Base-by-base conservation (phyloP, 2,888 invertebrate species). In the Clivina fossor region DNA sequence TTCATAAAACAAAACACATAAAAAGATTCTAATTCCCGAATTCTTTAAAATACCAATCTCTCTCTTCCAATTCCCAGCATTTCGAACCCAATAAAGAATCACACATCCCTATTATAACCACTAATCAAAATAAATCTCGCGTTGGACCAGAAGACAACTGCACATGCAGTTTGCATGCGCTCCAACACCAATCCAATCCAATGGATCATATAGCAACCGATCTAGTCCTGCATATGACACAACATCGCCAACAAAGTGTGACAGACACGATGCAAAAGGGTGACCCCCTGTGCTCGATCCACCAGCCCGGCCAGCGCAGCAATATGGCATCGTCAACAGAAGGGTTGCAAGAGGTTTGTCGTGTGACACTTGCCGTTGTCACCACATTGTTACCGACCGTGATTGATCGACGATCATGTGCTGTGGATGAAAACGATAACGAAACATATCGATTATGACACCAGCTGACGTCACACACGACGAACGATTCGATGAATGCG, bases 341-440 rank as follows among this genome's bases (percentile, higher is more conserved):
- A 2, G 11, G 2, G 28, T 4, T 26, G 16, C 19, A 4, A 46
- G 18, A 16, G 11, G 11, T 22, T 19, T 16, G 20, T 16, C 7
- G n/a, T 22, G n/a, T 22, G 37, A 62, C 64, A 65, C 67, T 66
- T 68, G 68, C 65, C 61, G 62, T 64, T 69, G 68, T 68, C 68
- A 66, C 64, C 65, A 65, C 64, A 65, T 66, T 66, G 65, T 67
- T 67, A 60, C n/a, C n/a, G 58, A 7, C 49, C 40, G 56, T 67
- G 69, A 69, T 68, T 67, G 69, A 69, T 69, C 61, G 63, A 53
- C 33, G 43, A 43, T 33, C 41, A 20, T 18, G 22, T 22, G 43
- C 26, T 13, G 13, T 43, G n/a, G n/a, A n/a, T n/a, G n/a, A n/a
- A n/a, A n/a, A n/a, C n/a, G n/a, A n/a, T 26, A 44, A 18, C 28